Base-by-base conservation (phyloP, 2,888 invertebrate species). In the Ditylenchus weischeri region DNA sequence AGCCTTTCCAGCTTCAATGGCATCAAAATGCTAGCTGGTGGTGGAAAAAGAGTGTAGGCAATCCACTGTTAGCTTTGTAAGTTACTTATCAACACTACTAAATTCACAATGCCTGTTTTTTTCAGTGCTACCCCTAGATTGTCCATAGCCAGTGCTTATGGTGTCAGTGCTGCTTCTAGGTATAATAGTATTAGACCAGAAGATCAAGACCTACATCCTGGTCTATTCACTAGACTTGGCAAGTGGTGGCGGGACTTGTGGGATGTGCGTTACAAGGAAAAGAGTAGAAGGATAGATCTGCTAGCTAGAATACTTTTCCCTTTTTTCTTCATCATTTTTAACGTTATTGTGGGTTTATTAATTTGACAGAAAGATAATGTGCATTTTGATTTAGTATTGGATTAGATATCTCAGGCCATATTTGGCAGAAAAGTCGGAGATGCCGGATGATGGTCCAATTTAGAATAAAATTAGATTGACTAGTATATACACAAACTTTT, bases 251-350 rank as follows among this genome's bases (percentile, higher is more conserved):
- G 21, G 29, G 59, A 62, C 15, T 23, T 77, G 59, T 75, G 74
- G 73, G 60, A 64, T 19, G 70, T 74, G 11, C 69, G 70, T 50
- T 75, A 79, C 62, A 64, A 70, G 11, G 77, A 79, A 58, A 70
- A 78, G 58, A 72, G 75, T 10, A 61, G 74, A 62, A 68, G 75
- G 29, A 79, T 79, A 48, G 79, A 79, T 59, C 59, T 79, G 62
- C 69, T 79, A 29, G 74, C 76, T 11, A 69, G 79, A n/a, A 70
- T 78, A 29, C 58, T 76, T 57, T 79, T 79, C 66, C 79, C 79
- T 10, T 60, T 74, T 11, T 72, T 72, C 62, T 79, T 79, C 71
- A 66, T 79, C 21, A 64, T 79, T 23, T 78, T 78, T 69, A 78
- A 78, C 62, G 60, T 79, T 62, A 76, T 73, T 58, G 78, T 78